Percentiles rank a stretch among this genome's conserved stretches.
Conservation (phyloP, 2,113 vertebrate genomes). For the Oplegnathus fasciatus region DNA sequence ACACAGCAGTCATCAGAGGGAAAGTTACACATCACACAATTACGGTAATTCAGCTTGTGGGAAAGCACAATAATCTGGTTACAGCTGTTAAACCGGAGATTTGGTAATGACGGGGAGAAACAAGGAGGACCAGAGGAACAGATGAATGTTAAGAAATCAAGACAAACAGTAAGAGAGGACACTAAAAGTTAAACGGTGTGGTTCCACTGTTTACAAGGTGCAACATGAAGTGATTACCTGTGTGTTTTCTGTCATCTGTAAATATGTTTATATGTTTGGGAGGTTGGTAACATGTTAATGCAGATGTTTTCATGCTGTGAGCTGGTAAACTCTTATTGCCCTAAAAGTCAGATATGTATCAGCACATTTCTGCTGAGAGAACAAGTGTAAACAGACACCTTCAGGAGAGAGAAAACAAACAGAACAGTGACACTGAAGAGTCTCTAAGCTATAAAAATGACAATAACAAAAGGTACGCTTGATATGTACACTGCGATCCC, state of each 20-base stretch:
- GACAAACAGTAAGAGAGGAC: neutral
- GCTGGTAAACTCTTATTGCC: slow-evolving; percentile 41
- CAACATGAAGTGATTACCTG: slow-evolving; percentile 8
- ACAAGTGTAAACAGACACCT: slow-evolving; percentile 9
- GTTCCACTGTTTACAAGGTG: neutral
- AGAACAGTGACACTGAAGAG: neutral
- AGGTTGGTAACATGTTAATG: neutral
- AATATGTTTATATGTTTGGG: neutral
- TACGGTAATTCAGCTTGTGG: neutral
- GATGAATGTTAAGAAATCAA: neutral
- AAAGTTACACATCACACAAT: neutral
- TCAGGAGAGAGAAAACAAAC: slow-evolving; percentile 20
- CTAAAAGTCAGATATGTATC: too few species aligned
- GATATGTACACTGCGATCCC: neutral
- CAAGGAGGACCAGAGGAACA: neutral
- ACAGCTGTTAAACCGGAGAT: neutral
- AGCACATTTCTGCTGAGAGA: slow-evolving; percentile 41
- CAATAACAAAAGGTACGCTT: neutral
- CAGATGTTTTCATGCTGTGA: slow-evolving; percentile 6
- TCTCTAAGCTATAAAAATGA: neutral
- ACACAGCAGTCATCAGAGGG: neutral
- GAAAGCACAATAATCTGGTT: neutral
- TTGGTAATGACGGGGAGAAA: neutral
- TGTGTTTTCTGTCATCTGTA: slow-evolving; percentile 4
- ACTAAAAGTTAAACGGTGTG: neutral